phyloP scores from a whole-genome alignment of 2,113 vertebrate genomes.

The Morone saxatilis region DNA sequence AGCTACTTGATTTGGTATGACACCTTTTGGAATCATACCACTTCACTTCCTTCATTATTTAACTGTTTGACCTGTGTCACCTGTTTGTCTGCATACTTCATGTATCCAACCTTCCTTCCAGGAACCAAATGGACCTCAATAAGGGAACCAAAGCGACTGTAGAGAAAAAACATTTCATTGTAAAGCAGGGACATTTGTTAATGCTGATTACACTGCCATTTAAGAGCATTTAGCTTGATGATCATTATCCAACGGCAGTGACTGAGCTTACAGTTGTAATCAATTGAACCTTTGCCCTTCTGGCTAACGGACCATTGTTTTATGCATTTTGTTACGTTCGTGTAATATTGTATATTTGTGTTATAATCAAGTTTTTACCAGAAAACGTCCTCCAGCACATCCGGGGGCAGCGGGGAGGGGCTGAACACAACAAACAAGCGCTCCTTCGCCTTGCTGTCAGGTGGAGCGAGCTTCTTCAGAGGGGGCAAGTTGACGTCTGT shows the following conservation, averaged over 20 bases:
- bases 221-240: conserved; percentile 22
- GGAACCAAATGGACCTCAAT: conserved; percentile 94
- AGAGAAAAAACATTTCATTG: neutral
- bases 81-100: conserved; percentile 92
- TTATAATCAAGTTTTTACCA: conserved; percentile 83
- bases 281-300: conserved; percentile 5
- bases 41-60: neutral
- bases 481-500: conserved; percentile 91
- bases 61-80: conserved; percentile 25
- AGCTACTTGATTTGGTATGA: neutral
- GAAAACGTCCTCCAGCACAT: conserved; percentile 95
- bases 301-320: neutral
- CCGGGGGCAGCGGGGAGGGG: conserved; percentile 90
- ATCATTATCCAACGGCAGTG: neutral
- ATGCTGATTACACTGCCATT: neutral
- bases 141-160: conserved; percentile 92
- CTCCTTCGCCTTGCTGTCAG: conserved; percentile 91
- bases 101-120: conserved; percentile 94
- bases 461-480: conserved; percentile 90
- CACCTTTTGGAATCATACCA: neutral
- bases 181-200: neutral
- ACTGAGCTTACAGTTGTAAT: neutral
- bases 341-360: neutral
- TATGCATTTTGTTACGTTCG: neutral
- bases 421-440: conserved; percentile 96